Evolutionary conservation across 1,140 invertebrate species (phyloP), one percentile per base, ranked within the genome.

Genomic region (Chironomus tepperi): DNA sequence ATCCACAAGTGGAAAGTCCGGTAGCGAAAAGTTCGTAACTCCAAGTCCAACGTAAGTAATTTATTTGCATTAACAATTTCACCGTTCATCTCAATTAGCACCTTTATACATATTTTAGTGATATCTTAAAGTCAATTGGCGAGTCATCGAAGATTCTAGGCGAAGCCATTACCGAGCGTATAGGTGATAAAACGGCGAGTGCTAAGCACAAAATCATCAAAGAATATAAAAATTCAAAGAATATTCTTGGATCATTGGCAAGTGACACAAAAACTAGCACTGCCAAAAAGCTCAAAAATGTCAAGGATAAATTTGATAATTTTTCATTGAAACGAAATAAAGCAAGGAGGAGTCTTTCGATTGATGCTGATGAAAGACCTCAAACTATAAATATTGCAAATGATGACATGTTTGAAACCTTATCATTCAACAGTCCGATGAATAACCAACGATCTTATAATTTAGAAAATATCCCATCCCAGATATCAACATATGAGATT

Each of bases 381-480:
- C 78, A 80, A 75, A 81, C 81, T 3, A 76, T 82, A 76, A 79
- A 80, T 74, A 78, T 76, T 21, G 65, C 15, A 8, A 79, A 80
- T 47, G 81, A 82, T 75, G 75, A 76, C 57, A 79, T 82, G 9
- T 82, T 82, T 3, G 77, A 77, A 67, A 65, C 79, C 1, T 80
- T 82, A 19, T 77, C 79, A 43, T 82, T 82, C 74, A 79, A 76
- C 65, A 82, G 81, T 77, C 81, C 81, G 7, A 57, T 82, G 43
- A 78, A 79, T 73, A 75, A 34, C 12, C 47, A 57, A 57, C 77
- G 77, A 75, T 64, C 75, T 0, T 78, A 75, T 7, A 79, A 76
- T 7, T 73, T 79, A 1, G 24, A 75, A 18, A 79, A 81, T 75
- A 75, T 18, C 67, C 12, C 8, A 42, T 64, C 67, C 16, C 2